Percentiles rank a stretch among this genome's conserved stretches.
Conservation (phyloP, 2,113 vertebrate genomes). For the Malurus elegans region DNA sequence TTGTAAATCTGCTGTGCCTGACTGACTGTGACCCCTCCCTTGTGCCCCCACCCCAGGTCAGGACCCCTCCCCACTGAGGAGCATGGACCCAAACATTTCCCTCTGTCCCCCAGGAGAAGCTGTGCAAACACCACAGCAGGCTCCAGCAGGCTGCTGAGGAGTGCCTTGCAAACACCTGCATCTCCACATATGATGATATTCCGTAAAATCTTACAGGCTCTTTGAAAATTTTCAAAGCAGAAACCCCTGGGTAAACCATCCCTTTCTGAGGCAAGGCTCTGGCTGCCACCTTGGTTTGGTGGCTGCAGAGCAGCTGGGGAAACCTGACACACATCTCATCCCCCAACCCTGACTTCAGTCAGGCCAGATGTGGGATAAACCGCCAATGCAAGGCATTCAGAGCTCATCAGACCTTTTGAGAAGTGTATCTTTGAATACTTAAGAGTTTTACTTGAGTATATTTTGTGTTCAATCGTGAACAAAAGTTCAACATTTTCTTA, state of each 20-base stretch:
- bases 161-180: rapidly evolving
- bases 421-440: neutral
- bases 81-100: neutral
- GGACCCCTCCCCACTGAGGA: neutral
- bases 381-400: neutral
- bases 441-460: neutral
- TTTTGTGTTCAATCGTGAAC: neutral
- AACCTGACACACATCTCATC: neutral
- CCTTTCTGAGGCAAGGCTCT: neutral
- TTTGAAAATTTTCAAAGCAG: neutral
- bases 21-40: neutral
- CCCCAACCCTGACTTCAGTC: neutral
- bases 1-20: neutral
- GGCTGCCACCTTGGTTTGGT: neutral
- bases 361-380: neutral
- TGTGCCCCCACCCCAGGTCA: neutral
- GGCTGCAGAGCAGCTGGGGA: neutral
- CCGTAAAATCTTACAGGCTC: neutral
- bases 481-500: neutral
- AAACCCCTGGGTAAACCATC: neutral
- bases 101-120: neutral
- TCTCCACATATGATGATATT: neutral
- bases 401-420: neutral
- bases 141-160: neutral
- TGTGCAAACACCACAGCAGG: neutral